These are phyloP conservation scores for Lucifuga dentata DNA, from an alignment of 2,113 vertebrate species.

Conservation along the genomic window DNA sequence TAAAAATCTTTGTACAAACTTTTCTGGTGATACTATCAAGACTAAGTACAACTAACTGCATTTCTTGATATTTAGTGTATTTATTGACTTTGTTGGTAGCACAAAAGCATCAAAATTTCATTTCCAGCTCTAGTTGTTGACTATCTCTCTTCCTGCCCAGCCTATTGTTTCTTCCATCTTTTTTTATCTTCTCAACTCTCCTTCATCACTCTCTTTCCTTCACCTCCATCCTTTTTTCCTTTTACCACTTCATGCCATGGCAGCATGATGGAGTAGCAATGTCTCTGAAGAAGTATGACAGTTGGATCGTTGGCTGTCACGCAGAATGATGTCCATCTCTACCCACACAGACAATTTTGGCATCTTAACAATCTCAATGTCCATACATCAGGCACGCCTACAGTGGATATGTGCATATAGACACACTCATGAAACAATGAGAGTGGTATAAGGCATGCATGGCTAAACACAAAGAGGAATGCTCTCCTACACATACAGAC, in stretches of 20 bases:
- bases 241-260: constrained; percentile 34
- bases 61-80: no score
- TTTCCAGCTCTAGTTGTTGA: neutral
- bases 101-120: no score
- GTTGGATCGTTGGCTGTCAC: constrained; percentile 75
- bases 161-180: constrained; percentile 17
- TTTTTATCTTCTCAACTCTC: neutral
- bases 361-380: constrained; percentile 72
- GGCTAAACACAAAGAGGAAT: constrained; percentile 42
- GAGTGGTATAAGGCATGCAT: constrained; percentile 29
- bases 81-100: no score
- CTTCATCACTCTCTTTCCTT: constrained; percentile 15
- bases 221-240: neutral
- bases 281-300: constrained; percentile 67
- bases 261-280: constrained; percentile 71
- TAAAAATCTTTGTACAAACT: no score
- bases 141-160: constrained; percentile 3
- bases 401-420: constrained; percentile 3
- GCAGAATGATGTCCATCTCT: constrained; percentile 73
- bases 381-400: constrained; percentile 36
- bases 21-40: no score
- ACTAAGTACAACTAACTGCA: no score
- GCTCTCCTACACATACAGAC: constrained; percentile 22
- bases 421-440: constrained; percentile 34
- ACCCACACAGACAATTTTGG: constrained; percentile 61